Percentiles rank a stretch among this genome's conserved stretches.
Conservation (phyloP, 2,797 vertebrate genomes). For the Enteromius thamalakanensis region DNA sequence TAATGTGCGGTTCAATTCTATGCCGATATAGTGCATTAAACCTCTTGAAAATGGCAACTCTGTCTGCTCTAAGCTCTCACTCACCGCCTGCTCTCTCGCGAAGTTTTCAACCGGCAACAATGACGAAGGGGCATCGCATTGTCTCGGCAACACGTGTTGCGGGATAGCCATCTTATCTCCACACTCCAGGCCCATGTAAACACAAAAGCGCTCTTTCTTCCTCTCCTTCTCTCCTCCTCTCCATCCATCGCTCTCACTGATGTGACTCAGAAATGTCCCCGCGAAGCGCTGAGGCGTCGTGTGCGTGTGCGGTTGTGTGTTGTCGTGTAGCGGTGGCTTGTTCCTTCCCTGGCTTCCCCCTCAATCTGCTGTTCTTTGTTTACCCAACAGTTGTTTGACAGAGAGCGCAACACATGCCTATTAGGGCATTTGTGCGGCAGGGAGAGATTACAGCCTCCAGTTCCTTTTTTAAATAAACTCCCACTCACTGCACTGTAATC, state of each 20-base stretch:
- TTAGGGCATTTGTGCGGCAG: constrained; percentile 61
- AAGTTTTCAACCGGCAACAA: constrained; percentile 61
- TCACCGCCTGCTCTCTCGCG: constrained; percentile 55
- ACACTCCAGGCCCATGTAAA: constrained; percentile 69
- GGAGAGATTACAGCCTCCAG: constrained; percentile 61
- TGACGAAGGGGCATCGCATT: constrained; percentile 69
- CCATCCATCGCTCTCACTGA: constrained; percentile 57
- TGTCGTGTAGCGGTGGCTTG: constrained; percentile 38
- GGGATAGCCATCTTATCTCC: constrained; percentile 71
- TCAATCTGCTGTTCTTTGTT: constrained; percentile 63
- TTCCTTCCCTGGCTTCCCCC: constrained; percentile 57
- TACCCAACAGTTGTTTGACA: constrained; percentile 64
- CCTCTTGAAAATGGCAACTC: constrained; percentile 61
- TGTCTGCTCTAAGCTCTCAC: constrained; percentile 55
- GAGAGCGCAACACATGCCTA: constrained; percentile 62
- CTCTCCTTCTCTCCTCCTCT: constrained; percentile 49
- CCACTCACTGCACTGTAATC: constrained; percentile 59
- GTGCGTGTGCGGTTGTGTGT: constrained; percentile 34
- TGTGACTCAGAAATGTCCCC: constrained; percentile 55
- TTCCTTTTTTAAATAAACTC: constrained; percentile 64
- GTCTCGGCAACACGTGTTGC: constrained; percentile 66
- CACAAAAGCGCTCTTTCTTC: constrained; percentile 62
- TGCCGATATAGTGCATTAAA: constrained; percentile 61
- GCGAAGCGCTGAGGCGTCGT: constrained; percentile 42
- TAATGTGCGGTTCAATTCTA: constrained; percentile 64